Evolutionary conservation across 1,140 invertebrate species (phyloP).

Genomic region (Eurosta solidaginis): DNA sequence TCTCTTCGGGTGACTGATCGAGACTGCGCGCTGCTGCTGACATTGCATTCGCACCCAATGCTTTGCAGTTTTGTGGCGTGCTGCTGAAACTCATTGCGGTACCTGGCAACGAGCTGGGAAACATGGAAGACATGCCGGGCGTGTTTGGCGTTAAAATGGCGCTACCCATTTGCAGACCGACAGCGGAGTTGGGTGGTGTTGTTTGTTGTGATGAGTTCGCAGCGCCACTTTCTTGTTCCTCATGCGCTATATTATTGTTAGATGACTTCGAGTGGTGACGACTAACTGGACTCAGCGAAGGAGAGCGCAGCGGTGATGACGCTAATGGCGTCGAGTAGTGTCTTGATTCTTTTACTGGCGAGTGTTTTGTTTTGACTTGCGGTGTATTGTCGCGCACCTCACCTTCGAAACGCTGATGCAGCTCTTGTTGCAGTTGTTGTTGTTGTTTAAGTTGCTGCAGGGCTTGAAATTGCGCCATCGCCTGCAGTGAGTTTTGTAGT

Average conservation of each 20-base stretch:
- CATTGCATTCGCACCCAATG: constrained; percentile 58
- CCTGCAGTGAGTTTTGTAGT: constrained; percentile 64
- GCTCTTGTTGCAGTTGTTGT: constrained; percentile 56
- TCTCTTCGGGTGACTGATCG: constrained; percentile 85
- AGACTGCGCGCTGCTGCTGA: constrained; percentile 64
- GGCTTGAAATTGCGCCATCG: constrained; percentile 78
- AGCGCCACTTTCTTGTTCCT: constrained; percentile 44
- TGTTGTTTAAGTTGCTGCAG: constrained; percentile 76
- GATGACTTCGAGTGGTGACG: constrained; percentile 31
- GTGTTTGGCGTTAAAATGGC: constrained; percentile 65
- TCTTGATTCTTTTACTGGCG: neutral
- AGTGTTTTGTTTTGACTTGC: neutral
- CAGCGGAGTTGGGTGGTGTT: constrained; percentile 57
- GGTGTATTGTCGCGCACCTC: neutral
- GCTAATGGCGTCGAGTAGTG: constrained; percentile 56
- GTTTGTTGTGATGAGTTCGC: constrained; percentile 54
- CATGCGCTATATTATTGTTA: constrained; percentile 35
- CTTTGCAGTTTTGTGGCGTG: constrained; percentile 45
- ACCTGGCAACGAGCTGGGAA: constrained; percentile 25
- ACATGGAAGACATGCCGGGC: constrained; percentile 58
- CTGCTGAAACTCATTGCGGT: constrained; percentile 29
- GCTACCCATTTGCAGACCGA: constrained; percentile 44
- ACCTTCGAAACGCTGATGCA: constrained; percentile 55
- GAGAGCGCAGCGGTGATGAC: constrained; percentile 62
- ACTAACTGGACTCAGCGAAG: constrained; percentile 61